Evolutionary conservation across 2,888 invertebrate genomes (phyloP), one percentile per base, ranked within the genome.

Genomic region (Euplagia quadripunctaria): DNA sequence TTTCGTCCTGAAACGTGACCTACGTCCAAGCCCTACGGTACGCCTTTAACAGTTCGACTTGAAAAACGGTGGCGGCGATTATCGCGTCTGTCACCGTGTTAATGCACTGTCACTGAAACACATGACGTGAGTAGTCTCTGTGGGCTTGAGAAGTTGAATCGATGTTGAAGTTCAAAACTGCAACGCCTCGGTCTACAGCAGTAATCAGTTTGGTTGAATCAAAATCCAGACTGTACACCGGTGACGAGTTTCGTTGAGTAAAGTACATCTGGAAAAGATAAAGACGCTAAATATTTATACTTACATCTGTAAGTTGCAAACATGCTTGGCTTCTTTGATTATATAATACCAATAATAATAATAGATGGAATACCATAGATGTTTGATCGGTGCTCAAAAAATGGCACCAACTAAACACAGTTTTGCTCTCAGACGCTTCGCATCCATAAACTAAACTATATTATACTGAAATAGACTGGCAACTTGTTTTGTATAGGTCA

Each of bases 141-240:
- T 73, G 78, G 42, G 75, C 74, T 46, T 82, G 82, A 17, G 80
- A 79, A 4, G 82, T 61, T 12, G 85, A 46, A 55, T 86, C 85
- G 3, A 93, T 85, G 75, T 94, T 89, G 76, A 94, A 96, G 76
- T 94, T 89, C 9, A 94, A 78, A 3, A 87, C 85, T 0, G 91
- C 89, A 1, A 95, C 88, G 51, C 92, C 91, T 3, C 92, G 87
- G 79, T 95, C 96, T 0, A 90, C 90, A 0, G 95, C 96, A 3
- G 94, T 89, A 20, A 96, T 86, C 1, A 96, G 85, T 74, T 89
- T 92, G 4, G 89, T 90, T 2, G 92, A 86, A 79, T 93, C 93
- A 71, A 95, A 95, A 78, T 94, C 94, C 75, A 96, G 83, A 79
- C 94, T 89, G 76, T 96, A 96, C 2, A 96, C 89, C 5, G 95